Evolutionary conservation across 2,888 invertebrate genomes (phyloP), one percentile per base, ranked within the genome.

Genomic region (Acronicta psi): DNA sequence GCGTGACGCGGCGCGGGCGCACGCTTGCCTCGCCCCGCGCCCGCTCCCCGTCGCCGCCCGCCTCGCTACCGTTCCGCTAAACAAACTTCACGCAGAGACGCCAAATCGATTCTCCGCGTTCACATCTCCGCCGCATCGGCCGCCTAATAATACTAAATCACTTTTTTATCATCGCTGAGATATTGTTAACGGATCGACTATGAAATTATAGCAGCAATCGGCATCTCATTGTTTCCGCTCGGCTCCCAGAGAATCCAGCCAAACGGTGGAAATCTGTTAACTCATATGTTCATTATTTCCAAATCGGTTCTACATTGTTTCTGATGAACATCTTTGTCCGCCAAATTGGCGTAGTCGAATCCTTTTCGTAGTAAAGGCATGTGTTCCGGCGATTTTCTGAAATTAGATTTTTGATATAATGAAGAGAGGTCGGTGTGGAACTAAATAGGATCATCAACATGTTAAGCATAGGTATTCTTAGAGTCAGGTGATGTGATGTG

Each of bases 71-170:
- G 91, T 91, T 91, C 89, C 89, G 84, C 90, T 93, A 92, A 93
- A 92, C 93, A 93, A 93, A 93, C 92, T 90, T 92, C 92, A 93
- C 91, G 92, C 90, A 84, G 85, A 84, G 85, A 83, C 82, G 81
- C 84, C 74, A 87, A 93, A 94, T 93, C 91, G 90, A 93, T 93
- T 93, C 84, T 83, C 80, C 75, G 79, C 88, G 86, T 88, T 91
- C 90, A 87, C 87, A 89, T 91, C 92, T 88, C 86, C 82, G 82
- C 84, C 82, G 80, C 82, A 82, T 78, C 86, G 82, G 74, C 84
- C 80, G 80, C 78, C 84, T 87, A 87, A 90, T 93, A 91, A 91
- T 88, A 87, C 88, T 83, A 87, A 89, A 87, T 86, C 86, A 87
- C 81, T 92, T 93, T 90, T 93, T 91, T 91, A 86, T 81, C 79